Evolutionary conservation across 2,888 invertebrate genomes (phyloP).

Genomic region (Galerucella nymphaeae): DNA sequence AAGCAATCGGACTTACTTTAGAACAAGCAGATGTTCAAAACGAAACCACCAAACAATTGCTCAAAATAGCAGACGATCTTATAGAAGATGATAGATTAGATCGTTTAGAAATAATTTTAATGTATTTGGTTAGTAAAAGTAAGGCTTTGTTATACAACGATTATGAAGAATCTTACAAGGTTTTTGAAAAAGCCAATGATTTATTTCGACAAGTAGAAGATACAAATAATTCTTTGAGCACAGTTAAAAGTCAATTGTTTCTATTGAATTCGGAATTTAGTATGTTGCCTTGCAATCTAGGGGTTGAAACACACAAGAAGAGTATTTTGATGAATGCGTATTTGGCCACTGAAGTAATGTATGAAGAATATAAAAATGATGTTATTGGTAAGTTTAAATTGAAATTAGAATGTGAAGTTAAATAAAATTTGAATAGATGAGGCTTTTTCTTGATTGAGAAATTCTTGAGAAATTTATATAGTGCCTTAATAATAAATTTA

Average conservation of each 20-base stretch:
- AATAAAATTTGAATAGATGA: too few relatives aligned
- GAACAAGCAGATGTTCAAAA: constrained; percentile 44
- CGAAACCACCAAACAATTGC: constrained; percentile 39
- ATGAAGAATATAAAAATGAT: constrained; percentile 29
- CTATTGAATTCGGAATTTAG: constrained; percentile 46
- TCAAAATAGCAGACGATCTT: constrained; percentile 40
- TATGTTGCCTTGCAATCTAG: constrained; percentile 36
- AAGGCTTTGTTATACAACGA: constrained; percentile 43
- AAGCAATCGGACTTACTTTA: constrained; percentile 51
- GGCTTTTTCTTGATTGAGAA: too few relatives aligned
- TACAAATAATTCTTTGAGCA: constrained; percentile 35
- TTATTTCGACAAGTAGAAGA: constrained; percentile 38
- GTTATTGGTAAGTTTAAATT: constrained; percentile 29
- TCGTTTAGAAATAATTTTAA: constrained; percentile 35
- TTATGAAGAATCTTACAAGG: constrained; percentile 43
- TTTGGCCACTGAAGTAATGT: constrained; percentile 39
- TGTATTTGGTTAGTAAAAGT: constrained; percentile 45
- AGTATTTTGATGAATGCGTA: constrained; percentile 42
- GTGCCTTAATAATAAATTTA: too few relatives aligned
- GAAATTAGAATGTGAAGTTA: too few relatives aligned
- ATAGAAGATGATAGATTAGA: constrained; percentile 32
- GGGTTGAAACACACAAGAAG: constrained; percentile 32
- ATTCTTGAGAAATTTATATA: too few relatives aligned
- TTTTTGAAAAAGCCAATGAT: constrained; percentile 47
- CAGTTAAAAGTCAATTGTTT: constrained; percentile 46